Conservation (phyloP, 1,140 invertebrate genomes). For the Lepeophtheirus salmonis region DNA sequence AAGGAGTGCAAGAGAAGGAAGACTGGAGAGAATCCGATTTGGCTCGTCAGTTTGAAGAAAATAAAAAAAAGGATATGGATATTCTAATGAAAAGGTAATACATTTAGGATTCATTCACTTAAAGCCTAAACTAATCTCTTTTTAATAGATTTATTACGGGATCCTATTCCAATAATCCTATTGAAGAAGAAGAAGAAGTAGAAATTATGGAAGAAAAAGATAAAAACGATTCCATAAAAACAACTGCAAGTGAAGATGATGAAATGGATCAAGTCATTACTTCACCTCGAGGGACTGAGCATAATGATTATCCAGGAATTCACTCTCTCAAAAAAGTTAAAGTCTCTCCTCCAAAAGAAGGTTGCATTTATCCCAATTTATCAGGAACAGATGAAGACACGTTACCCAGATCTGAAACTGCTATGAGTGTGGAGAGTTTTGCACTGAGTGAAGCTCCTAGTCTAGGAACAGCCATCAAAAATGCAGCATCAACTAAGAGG, state of each 20-base stretch:
- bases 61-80: conserved; percentile 12
- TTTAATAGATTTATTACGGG: too few species aligned
- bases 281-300: not conserved
- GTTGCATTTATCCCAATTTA: conserved; percentile 9
- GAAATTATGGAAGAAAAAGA: not conserved
- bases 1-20: not conserved
- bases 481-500: not conserved
- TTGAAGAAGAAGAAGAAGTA: not conserved
- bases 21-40: conserved; percentile 13
- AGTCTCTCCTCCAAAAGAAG: conserved; percentile 10
- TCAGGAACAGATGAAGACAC: conserved; percentile 3
- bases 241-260: not conserved
- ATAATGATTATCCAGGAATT: conserved; percentile 10
- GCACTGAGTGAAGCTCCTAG: conserved; percentile 8
- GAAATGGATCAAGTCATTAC: not conserved
- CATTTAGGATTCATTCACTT: not conserved
- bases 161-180: not conserved
- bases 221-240: not conserved
- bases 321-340: conserved; percentile 15
- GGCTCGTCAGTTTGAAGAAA: not conserved
- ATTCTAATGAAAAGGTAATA: conserved; percentile 7
- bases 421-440: conserved; percentile 6
- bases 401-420: conserved; percentile 1
- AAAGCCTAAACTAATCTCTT: too few species aligned
- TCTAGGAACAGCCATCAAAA: conserved; percentile 4